phyloP scores from a whole-genome alignment of 2,888 invertebrate genomes.

The Tenthredo scrophulariae region DNA sequence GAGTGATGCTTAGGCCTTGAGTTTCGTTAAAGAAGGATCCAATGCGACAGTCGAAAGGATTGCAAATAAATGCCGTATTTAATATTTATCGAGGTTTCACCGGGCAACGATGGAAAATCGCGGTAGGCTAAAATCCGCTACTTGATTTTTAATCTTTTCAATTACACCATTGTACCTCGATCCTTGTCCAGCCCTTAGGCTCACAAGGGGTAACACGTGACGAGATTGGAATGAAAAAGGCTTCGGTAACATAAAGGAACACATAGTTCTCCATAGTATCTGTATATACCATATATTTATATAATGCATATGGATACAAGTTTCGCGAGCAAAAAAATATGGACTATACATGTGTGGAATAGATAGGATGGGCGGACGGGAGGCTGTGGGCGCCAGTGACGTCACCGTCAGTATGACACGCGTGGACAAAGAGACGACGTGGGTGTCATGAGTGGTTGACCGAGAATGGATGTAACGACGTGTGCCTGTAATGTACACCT shows the following conservation, averaged over 20 bases:
- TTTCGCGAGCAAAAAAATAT: constrained; percentile 3
- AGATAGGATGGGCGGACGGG: constrained; percentile 42
- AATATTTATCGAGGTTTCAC: constrained; percentile 47
- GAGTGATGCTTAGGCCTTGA: constrained; percentile 39
- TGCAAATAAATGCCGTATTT: constrained; percentile 50
- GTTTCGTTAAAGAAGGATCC: constrained; percentile 29
- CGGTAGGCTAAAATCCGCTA: background rate
- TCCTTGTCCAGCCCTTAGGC: background rate
- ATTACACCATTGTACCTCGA: constrained; percentile 8
- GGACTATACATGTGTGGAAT: background rate
- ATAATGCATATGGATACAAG: background rate
- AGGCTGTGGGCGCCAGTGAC: constrained; percentile 39
- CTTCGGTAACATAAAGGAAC: background rate
- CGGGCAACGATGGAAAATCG: background rate
- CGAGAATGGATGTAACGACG: constrained; percentile 32
- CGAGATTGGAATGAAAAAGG: background rate
- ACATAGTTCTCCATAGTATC: background rate
- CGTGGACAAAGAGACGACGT: constrained; percentile 47
- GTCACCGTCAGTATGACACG: constrained; percentile 37
- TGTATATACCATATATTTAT: background rate
- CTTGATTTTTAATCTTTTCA: constrained; percentile 42
- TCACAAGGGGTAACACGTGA: background rate
- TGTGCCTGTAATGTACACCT: constrained; percentile 22
- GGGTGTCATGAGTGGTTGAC: constrained; percentile 46
- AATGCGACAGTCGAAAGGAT: constrained; percentile 35